Conservation (phyloP, 2,113 vertebrate genomes). For the Tursiops truncatus region DNA sequence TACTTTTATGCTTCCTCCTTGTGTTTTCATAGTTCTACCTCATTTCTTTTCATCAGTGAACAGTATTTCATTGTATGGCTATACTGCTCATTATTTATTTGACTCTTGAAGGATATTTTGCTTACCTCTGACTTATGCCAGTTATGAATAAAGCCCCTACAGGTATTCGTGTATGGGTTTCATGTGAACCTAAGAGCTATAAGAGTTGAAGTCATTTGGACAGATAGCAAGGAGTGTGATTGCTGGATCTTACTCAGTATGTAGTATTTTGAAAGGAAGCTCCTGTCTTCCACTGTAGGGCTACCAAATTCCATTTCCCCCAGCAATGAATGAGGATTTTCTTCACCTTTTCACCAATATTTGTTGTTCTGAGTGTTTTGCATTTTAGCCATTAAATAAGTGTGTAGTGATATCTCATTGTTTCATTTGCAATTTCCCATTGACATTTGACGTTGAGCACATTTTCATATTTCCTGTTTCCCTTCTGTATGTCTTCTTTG, state of each 20-base stretch:
- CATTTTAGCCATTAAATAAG: not conserved
- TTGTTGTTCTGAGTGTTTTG: not conserved
- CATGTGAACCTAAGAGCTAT: not conserved
- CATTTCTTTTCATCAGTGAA: not conserved
- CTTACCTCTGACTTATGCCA: not conserved
- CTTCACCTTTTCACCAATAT: not conserved
- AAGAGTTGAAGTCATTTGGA: not conserved
- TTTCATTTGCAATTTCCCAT: not conserved
- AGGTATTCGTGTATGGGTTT: not conserved
- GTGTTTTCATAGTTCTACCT: not conserved
- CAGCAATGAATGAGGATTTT: not conserved
- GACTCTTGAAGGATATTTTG: not conserved
- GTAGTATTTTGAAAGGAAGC: not conserved
- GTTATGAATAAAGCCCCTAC: not conserved
- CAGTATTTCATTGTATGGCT: not conserved
- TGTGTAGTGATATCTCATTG: not conserved
- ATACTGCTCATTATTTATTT: not conserved
- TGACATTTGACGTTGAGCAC: not conserved
- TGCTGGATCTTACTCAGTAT: not conserved
- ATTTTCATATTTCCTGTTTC: not conserved
- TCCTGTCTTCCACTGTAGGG: not conserved
- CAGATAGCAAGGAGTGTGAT: not conserved
- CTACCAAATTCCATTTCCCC: not conserved
- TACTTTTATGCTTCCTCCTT: not conserved
- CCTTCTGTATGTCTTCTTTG: not conserved